These are phyloP conservation scores for Arnoldichthys spilopterus DNA, from an alignment of 2,797 vertebrate genomes.

Conservation along the genomic window DNA sequence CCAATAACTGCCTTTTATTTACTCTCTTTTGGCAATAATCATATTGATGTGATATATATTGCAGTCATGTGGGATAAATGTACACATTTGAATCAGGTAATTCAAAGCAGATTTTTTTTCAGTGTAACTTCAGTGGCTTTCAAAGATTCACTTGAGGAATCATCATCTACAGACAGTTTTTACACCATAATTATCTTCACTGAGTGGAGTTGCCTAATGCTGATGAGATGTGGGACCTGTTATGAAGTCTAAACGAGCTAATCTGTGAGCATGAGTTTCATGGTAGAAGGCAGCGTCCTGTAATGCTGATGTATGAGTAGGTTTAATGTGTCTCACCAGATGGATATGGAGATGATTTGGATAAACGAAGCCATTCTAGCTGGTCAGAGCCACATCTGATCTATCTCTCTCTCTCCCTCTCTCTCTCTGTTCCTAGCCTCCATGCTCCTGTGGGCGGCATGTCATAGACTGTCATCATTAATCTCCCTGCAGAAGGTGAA, in stretches of 20 bases:
- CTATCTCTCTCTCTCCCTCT: slow-evolving; percentile 11
- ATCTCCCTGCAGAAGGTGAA: slow-evolving; percentile 36
- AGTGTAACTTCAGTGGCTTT: background rate
- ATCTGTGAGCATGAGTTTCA: background rate
- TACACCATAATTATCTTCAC: background rate
- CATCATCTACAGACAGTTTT: background rate
- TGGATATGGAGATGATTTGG: background rate
- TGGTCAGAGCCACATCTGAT: slow-evolving; percentile 25
- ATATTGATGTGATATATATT: too few relatives aligned
- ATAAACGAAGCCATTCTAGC: slow-evolving; percentile 13
- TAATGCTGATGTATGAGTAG: slow-evolving; percentile 3
- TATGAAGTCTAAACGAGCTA: background rate
- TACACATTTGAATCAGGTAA: too few relatives aligned
- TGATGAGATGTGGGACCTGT: background rate
- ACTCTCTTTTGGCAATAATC: too few relatives aligned
- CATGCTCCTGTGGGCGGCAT: slow-evolving; percentile 28
- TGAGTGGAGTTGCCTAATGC: background rate
- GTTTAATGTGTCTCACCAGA: background rate
- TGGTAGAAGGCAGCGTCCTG: background rate
- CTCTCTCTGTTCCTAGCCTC: slow-evolving; percentile 33
- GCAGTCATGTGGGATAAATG: too few relatives aligned
- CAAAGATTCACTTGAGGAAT: background rate
- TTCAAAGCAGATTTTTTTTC: too few relatives aligned
- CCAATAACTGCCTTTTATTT: too few relatives aligned
- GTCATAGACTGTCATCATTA: slow-evolving; percentile 50